These are phyloP conservation scores for Ahaetulla prasina DNA, from an alignment of 2,113 vertebrate species.

Conservation along the genomic window DNA sequence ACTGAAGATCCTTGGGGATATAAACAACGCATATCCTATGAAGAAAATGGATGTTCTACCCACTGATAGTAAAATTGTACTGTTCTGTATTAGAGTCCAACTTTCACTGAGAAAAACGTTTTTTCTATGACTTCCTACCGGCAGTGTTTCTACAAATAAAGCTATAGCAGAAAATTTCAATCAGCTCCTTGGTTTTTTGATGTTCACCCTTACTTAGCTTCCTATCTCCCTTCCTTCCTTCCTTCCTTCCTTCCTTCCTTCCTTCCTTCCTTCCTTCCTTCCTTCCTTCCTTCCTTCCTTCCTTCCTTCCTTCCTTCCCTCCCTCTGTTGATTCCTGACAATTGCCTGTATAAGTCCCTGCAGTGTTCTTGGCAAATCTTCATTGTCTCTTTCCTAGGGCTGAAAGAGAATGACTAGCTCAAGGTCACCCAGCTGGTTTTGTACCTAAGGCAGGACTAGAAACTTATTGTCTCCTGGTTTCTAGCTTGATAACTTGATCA, in stretches of 20 bases:
- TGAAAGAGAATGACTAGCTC: neutral
- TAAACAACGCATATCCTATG: neutral
- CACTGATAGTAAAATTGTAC: neutral
- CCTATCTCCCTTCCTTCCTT: neutral
- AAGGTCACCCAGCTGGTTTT: neutral
- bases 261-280: neutral
- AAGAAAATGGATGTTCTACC: neutral
- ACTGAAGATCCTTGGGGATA: neutral
- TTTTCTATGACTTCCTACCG: conserved; percentile 22
- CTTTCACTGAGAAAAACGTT: conserved; percentile 31
- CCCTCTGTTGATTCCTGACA: neutral
- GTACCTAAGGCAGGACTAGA: neutral
- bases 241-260: neutral
- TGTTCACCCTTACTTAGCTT: conserved; percentile 55
- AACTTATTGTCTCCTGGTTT: neutral
- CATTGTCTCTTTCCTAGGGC: neutral
- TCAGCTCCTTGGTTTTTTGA: conserved; percentile 47
- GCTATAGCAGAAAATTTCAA: conserved; percentile 51
- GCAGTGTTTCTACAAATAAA: conserved; percentile 49
- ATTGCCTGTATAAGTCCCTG: neutral
- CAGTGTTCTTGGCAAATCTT: neutral
- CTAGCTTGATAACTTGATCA: neutral
- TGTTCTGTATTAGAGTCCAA: conserved; percentile 13
- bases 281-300: neutral
- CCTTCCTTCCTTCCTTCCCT: neutral